phyloP scores from a whole-genome alignment of 1,140 invertebrate species.

The Gonatopus flavifemur region DNA sequence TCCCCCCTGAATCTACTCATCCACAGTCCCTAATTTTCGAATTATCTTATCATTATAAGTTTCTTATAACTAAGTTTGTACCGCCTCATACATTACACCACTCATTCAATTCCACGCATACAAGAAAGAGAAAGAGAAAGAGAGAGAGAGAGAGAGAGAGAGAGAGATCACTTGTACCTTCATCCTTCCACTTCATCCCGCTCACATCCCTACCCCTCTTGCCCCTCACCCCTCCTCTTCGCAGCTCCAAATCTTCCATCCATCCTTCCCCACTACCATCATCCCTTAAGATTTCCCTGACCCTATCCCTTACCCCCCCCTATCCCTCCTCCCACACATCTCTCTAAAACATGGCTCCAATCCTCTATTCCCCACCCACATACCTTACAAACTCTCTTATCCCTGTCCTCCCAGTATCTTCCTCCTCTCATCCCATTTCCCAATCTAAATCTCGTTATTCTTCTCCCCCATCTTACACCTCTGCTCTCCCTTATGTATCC shows the following conservation, averaged over 20 bases:
- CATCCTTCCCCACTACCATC: neutral
- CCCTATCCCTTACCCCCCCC: neutral
- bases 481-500: neutral
- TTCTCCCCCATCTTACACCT: neutral
- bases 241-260: neutral
- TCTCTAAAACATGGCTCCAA: neutral
- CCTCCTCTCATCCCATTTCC: too few relatives aligned
- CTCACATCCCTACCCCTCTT: neutral
- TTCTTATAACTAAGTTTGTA: too few relatives aligned
- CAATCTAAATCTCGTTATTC: neutral
- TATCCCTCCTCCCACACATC: neutral
- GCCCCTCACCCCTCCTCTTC: neutral
- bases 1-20: too few relatives aligned
- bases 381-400: neutral
- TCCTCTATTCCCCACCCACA: neutral
- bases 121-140: too few relatives aligned
- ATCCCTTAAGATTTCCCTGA: too few relatives aligned
- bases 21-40: too few relatives aligned
- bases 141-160: too few relatives aligned
- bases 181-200: constrained; percentile 4
- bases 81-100: neutral
- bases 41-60: too few relatives aligned
- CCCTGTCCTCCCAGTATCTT: neutral
- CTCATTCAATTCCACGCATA: neutral
- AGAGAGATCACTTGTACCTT: neutral